Percentiles rank a stretch among this genome's conserved stretches.
Conservation (phyloP, 2,113 vertebrate genomes). For the Sebastes schlegelii region DNA sequence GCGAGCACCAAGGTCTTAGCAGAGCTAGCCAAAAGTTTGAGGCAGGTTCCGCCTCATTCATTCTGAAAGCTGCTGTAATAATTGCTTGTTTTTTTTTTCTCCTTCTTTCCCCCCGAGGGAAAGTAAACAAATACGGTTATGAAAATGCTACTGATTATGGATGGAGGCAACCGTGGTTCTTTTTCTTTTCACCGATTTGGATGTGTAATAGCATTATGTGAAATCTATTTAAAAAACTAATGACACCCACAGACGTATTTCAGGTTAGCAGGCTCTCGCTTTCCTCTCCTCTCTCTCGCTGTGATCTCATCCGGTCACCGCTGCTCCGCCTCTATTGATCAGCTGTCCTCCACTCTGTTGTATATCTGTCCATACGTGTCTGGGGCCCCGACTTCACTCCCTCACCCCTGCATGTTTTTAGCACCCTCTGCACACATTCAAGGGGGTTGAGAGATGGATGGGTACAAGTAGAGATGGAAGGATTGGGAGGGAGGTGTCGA, state of each 20-base stretch:
- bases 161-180: constrained; percentile 13
- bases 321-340: constrained; percentile 57
- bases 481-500: constrained; percentile 4
- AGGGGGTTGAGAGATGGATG: constrained; percentile 26
- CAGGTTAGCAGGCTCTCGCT: too few relatives aligned
- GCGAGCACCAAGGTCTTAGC: constrained; percentile 11
- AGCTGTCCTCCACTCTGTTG: constrained; percentile 30
- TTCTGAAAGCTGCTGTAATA: constrained; percentile 45
- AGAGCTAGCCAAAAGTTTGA: constrained; percentile 30
- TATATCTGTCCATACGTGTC: constrained; percentile 40
- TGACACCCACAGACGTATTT: constrained; percentile 6
- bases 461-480: constrained; percentile 22
- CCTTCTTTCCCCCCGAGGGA: not conserved
- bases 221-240: constrained; percentile 35
- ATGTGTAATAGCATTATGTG: constrained; percentile 29
- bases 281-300: not conserved
- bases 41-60: constrained; percentile 49
- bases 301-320: constrained; percentile 44
- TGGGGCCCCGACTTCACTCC: constrained; percentile 19
- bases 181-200: constrained; percentile 17
- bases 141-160: constrained; percentile 27
- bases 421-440: constrained; percentile 33
- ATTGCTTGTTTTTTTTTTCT: constrained; percentile 9
- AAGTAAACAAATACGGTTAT: constrained; percentile 45
- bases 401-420: constrained; percentile 50